A percentile compares a stretch with the other conserved stretches of the same genome.
Evolutionary conservation across 2,113 vertebrate genomes (phyloP).

Genomic region (Aplodontia rufa): DNA sequence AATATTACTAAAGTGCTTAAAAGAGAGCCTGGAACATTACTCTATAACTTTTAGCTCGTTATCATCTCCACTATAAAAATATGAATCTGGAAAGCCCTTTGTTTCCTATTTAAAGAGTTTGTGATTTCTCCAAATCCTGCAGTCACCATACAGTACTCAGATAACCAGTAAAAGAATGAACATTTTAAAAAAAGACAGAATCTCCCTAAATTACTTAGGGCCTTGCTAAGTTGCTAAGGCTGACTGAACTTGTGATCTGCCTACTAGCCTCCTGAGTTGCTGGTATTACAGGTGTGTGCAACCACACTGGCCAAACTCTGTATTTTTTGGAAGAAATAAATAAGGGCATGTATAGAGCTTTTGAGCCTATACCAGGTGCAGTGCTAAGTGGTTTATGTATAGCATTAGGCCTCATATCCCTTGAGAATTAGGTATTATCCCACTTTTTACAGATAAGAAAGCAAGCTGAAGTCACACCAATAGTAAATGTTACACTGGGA

Average conservation of each 20-base stretch:
- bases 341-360: neutral
- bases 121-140: slow-evolving; percentile 11
- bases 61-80: neutral
- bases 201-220: too few relatives aligned
- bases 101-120: neutral
- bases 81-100: neutral
- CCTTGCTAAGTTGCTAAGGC: too few relatives aligned
- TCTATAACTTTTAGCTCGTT: neutral
- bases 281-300: too few relatives aligned
- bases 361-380: too few relatives aligned
- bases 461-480: neutral
- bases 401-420: neutral
- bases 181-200: neutral
- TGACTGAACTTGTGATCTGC: too few relatives aligned
- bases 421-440: neutral
- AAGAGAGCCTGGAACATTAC: neutral
- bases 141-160: neutral
- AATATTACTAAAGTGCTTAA: neutral
- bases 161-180: neutral
- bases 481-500: neutral
- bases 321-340: neutral
- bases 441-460: slow-evolving; percentile 23
- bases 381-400: neutral
- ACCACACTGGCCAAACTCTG: neutral
- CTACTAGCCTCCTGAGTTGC: too few relatives aligned